These are phyloP conservation scores for Spea multiplicata DNA, from an alignment of 2,113 vertebrate species.

Conservation along the genomic window DNA sequence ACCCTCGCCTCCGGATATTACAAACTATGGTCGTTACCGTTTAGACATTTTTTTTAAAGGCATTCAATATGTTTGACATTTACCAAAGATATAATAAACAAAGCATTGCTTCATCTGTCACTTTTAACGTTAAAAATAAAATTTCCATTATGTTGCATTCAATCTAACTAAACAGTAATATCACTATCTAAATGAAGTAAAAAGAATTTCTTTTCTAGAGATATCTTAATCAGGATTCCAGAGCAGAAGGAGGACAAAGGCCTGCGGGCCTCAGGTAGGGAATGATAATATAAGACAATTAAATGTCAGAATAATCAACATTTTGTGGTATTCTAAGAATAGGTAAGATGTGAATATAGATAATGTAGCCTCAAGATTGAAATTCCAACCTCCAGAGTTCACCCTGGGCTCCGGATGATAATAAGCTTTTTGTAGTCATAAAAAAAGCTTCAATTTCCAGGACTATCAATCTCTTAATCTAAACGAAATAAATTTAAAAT, in stretches of 20 bases:
- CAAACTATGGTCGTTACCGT: too few species aligned
- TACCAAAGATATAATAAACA: neutral
- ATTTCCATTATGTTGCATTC: neutral
- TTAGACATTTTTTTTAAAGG: too few species aligned
- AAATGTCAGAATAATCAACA: conserved; percentile 23
- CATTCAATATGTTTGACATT: too few species aligned
- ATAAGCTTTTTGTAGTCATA: conserved; percentile 26
- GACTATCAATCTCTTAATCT: conserved; percentile 25
- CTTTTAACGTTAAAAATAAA: neutral
- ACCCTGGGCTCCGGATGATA: conserved; percentile 6
- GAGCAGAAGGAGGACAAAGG: conserved; percentile 13
- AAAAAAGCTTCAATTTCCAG: conserved; percentile 2
- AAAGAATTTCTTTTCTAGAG: neutral
- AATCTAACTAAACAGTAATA: neutral
- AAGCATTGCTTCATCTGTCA: neutral
- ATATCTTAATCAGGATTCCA: conserved; percentile 4
- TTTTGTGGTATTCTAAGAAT: conserved; percentile 25
- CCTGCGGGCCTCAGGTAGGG: neutral
- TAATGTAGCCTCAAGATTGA: conserved; percentile 32
- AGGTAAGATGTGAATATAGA: conserved; percentile 35
- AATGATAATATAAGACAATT: conserved; percentile 31
- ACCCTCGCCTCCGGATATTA: too few species aligned
- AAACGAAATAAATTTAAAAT: conserved; percentile 35
- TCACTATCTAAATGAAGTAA: neutral
- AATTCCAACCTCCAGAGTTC: conserved; percentile 16